Evolutionary conservation across 2,888 invertebrate genomes (phyloP), one percentile per base, ranked within the genome.

Genomic region (Tanypteryx hageni): DNA sequence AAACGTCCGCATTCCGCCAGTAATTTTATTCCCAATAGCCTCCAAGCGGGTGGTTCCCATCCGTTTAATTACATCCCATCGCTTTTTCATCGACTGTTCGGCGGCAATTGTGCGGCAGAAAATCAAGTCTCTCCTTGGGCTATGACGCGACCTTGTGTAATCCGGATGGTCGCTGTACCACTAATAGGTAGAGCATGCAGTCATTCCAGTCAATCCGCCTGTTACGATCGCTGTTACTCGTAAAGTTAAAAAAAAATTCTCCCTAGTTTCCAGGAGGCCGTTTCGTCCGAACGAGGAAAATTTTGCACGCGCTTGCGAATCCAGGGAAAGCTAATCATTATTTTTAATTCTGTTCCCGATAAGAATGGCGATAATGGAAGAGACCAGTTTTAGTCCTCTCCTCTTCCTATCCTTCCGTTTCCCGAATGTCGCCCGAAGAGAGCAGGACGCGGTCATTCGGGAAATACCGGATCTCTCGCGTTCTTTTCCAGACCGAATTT

Each of bases 111-210:
- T 76, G 76, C 27, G 76, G 22, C 11, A 10, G 22, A 76, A 76
- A 76, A 76, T 76, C 76, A 10, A 76, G 76, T 76, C 76, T 11
- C 27, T 27, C 76, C 22, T 27, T 10, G 76, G 76, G 22, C 76
- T 76, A 76, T n/a, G 76, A 27, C 76, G 14, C 1, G 76, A 76
- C 76, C 76, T 76, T 76, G 76, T 76, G 13, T 22, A 76, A 76
- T 76, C 76, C 76, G 76, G 76, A 27, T 76, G 76, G 27, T 22
- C 27, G 22, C 76, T 76, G 76, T n/a, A n/a, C n/a, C 76, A 76
- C 76, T 27, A 76, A 27, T 76, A 76, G 11, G 76, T 22, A 3
- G 76, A 27, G 76, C 76, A 2, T 76, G 76, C 76, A 76, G n/a
- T 76, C 76, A 27, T 76, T 11, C 27, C 10, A 27, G 4, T 76